Evolutionary conservation across 2,113 vertebrate species (phyloP).

Genomic region (Amphiprion percula): DNA sequence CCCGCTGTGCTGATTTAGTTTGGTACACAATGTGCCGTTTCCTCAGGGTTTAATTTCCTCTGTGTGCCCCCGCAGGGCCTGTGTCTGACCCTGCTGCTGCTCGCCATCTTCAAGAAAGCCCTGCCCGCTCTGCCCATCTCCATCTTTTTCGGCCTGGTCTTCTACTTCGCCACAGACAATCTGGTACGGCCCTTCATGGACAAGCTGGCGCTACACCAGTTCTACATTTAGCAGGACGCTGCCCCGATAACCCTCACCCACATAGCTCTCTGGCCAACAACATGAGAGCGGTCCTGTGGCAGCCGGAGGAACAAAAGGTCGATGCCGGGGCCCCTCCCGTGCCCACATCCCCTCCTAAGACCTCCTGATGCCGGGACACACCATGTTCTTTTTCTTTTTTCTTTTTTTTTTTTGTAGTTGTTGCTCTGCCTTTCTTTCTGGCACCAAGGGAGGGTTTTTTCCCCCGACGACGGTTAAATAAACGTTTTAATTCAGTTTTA

Average conservation of each 20-base stretch:
- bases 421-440: constrained; percentile 60
- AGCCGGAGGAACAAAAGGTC: constrained; percentile 46
- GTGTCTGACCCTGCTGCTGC: constrained; percentile 96
- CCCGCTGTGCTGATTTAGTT: constrained; percentile 20
- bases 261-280: constrained; percentile 51
- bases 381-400: constrained; percentile 61
- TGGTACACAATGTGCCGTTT: constrained; percentile 23
- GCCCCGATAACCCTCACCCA: constrained; percentile 43
- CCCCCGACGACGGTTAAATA: constrained; percentile 30
- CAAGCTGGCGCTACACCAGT: constrained; percentile 95
- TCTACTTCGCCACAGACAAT: constrained; percentile 99
- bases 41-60: constrained; percentile 19
- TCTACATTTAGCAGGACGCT: constrained; percentile 93
- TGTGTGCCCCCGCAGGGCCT: constrained; percentile 86
- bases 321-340: constrained; percentile 31
- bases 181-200: constrained; percentile 98
- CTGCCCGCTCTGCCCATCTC: constrained; percentile 98
- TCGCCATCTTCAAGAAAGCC: constrained; percentile 99
- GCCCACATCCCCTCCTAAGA: constrained; percentile 45
- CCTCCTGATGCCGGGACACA: constrained; percentile 63
- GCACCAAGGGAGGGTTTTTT: constrained; percentile 13
- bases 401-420: not conserved
- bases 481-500: constrained; percentile 50
- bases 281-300: constrained; percentile 50
- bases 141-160: constrained; percentile 97